A percentile compares a stretch with the other conserved stretches of the same genome.
phyloP scores from a whole-genome alignment of 2,797 vertebrate species.

The Micromesistius poutassou region DNA sequence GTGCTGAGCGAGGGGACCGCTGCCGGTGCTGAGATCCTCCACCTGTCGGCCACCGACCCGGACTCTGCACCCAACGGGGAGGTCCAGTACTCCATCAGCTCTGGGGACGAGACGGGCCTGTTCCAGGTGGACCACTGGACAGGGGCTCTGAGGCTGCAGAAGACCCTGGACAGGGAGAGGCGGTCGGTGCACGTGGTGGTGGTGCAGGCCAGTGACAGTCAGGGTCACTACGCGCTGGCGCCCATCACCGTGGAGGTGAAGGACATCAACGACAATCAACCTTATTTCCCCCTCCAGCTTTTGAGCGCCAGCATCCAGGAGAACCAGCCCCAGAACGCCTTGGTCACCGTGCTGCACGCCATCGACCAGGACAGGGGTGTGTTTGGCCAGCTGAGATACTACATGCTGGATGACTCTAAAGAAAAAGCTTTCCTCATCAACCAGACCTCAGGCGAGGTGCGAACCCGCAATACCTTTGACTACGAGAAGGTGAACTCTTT shows the following conservation, averaged over 20 bases:
- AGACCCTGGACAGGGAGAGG: conserved; percentile 82
- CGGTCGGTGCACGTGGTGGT: conserved; percentile 80
- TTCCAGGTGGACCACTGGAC: conserved; percentile 87
- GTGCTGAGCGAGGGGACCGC: conserved; percentile 80
- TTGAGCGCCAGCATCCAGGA: conserved; percentile 87
- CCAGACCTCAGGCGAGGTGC: conserved; percentile 83
- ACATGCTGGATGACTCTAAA: conserved; percentile 74
- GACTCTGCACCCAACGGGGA: conserved; percentile 84
- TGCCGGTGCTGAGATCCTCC: conserved; percentile 81
- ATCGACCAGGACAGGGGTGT: conserved; percentile 84
- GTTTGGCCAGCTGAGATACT: conserved; percentile 85
- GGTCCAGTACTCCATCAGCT: conserved; percentile 87
- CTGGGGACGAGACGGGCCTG: conserved; percentile 83
- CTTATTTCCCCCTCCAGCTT: conserved; percentile 85
- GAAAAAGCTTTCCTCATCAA: conserved; percentile 77
- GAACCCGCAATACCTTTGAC: conserved; percentile 83
- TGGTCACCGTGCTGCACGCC: conserved; percentile 87
- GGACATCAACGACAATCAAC: conserved; percentile 91
- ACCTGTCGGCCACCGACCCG: conserved; percentile 83
- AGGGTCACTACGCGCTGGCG: conserved; percentile 83
- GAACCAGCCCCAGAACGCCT: conserved; percentile 87
- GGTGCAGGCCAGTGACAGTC: conserved; percentile 83
- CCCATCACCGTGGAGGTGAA: conserved; percentile 88
- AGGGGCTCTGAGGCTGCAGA: conserved; percentile 79
- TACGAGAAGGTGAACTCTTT: conserved; percentile 89